phyloP scores from a whole-genome alignment of 2,888 invertebrate genomes.

The Prosopocoilus inquinatus region DNA sequence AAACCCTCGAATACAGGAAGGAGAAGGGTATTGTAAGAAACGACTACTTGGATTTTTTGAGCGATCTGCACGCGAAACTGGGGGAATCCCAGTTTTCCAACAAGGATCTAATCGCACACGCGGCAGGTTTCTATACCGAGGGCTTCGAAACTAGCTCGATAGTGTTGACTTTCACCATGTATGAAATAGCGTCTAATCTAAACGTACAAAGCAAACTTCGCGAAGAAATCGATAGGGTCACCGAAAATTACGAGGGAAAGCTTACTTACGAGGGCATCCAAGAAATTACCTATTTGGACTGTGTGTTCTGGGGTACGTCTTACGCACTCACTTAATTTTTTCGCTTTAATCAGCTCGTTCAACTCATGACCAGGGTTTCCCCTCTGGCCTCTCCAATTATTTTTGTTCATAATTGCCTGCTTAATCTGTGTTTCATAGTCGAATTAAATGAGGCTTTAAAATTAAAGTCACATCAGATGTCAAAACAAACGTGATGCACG shows the following conservation, averaged over 20 bases:
- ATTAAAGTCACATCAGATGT: too few species aligned
- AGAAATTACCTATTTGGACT: slow-evolving; percentile 52
- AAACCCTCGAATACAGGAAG: slow-evolving; percentile 45
- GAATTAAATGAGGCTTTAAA: too few species aligned
- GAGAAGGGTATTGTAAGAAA: slow-evolving; percentile 44
- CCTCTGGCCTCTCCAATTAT: too few species aligned
- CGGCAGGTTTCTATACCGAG: slow-evolving; percentile 49
- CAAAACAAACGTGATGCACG: not conserved
- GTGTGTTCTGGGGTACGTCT: slow-evolving; percentile 42
- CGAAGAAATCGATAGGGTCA: slow-evolving; percentile 41
- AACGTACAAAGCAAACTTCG: slow-evolving; percentile 48
- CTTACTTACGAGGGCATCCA: slow-evolving; percentile 48
- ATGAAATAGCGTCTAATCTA: slow-evolving; percentile 46
- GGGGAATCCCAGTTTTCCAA: slow-evolving; percentile 29
- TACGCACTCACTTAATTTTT: slow-evolving; percentile 45
- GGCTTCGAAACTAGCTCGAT: slow-evolving; percentile 53
- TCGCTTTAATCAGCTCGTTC: too few species aligned
- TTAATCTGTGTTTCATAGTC: too few species aligned
- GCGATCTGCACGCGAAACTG: slow-evolving; percentile 34
- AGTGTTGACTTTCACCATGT: slow-evolving; percentile 45
- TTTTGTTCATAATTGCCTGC: too few species aligned
- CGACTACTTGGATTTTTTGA: slow-evolving; percentile 50
- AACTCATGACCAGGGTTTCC: too few species aligned
- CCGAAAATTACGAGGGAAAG: slow-evolving; percentile 37
- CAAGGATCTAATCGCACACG: slow-evolving; percentile 42